Evolutionary conservation across 1,140 invertebrate species (phyloP).

Genomic region (Bombus balteatus): DNA sequence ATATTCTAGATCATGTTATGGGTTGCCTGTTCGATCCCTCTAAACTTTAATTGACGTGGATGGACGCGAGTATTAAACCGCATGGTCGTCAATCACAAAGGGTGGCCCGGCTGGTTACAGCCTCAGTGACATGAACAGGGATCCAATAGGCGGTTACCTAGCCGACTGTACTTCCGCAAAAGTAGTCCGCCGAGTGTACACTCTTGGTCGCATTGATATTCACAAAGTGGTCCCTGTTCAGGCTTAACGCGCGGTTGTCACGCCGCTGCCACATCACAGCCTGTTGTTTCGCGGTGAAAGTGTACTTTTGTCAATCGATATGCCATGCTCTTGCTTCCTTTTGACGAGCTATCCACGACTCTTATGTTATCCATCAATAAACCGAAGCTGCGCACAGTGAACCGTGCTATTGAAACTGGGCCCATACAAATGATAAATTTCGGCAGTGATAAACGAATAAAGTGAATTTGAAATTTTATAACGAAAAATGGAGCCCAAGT

Average conservation of each 20-base stretch:
- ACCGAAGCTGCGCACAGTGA: not conserved
- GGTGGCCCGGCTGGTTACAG: constrained; percentile 56
- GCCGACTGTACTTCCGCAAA: constrained; percentile 56
- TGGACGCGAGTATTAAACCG: constrained; percentile 67
- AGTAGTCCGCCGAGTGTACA: constrained; percentile 51
- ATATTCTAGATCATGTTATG: constrained; percentile 47
- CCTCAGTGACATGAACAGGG: constrained; percentile 54
- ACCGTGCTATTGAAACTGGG: not conserved
- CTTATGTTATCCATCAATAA: not conserved
- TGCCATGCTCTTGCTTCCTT: no score
- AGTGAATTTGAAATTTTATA: not conserved
- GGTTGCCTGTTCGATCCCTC: constrained; percentile 34
- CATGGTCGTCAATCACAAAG: constrained; percentile 71
- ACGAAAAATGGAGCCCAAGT: not conserved
- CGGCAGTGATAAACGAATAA: no score
- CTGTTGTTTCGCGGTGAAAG: constrained; percentile 31
- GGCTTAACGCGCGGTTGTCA: constrained; percentile 32
- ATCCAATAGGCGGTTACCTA: constrained; percentile 66
- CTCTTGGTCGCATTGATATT: constrained; percentile 76
- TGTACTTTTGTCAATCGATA: constrained; percentile 25
- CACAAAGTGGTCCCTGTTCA: constrained; percentile 70
- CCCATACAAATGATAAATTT: not conserved
- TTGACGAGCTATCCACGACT: not conserved
- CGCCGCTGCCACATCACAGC: not conserved
- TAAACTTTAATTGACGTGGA: constrained; percentile 67